Conservation (phyloP, 2,113 vertebrate genomes). For the Mustela lutreola region DNA sequence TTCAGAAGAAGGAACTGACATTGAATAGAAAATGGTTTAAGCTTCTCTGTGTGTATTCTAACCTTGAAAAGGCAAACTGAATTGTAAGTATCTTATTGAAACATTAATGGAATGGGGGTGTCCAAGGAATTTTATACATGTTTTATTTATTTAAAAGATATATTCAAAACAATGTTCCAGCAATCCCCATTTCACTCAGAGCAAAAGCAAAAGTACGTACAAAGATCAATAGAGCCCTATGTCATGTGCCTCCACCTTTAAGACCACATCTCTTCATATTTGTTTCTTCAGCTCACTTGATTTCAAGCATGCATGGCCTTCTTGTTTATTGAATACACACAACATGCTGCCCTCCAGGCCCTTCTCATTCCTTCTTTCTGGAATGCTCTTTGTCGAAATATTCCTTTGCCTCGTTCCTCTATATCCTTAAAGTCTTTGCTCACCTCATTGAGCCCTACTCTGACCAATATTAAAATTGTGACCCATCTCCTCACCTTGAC, state of each 20-base stretch:
- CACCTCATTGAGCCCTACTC: neutral
- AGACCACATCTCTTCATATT: neutral
- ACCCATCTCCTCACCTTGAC: neutral
- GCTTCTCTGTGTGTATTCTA: neutral
- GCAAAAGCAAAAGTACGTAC: neutral
- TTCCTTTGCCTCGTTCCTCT: neutral
- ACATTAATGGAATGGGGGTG: neutral
- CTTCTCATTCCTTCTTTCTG: neutral
- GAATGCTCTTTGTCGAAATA: neutral
- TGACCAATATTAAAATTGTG: neutral
- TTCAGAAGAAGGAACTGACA: conserved; percentile 20
- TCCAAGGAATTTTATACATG: neutral
- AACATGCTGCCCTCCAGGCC: rapidly evolving
- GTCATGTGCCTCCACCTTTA: neutral
- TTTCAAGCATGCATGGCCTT: neutral
- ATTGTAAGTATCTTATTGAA: conserved; percentile 15
- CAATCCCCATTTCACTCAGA: neutral
- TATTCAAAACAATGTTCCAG: neutral
- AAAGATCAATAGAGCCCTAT: neutral
- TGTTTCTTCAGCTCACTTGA: neutral
- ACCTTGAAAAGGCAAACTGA: neutral
- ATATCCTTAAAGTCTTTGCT: neutral
- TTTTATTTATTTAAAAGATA: conserved; percentile 20
- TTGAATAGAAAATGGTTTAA: neutral
- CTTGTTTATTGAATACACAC: neutral